A percentile compares a stretch with the other conserved stretches of the same genome.
Conservation (phyloP, 92 coral and sea anemone species). For the Palythoa grandis region DNA sequence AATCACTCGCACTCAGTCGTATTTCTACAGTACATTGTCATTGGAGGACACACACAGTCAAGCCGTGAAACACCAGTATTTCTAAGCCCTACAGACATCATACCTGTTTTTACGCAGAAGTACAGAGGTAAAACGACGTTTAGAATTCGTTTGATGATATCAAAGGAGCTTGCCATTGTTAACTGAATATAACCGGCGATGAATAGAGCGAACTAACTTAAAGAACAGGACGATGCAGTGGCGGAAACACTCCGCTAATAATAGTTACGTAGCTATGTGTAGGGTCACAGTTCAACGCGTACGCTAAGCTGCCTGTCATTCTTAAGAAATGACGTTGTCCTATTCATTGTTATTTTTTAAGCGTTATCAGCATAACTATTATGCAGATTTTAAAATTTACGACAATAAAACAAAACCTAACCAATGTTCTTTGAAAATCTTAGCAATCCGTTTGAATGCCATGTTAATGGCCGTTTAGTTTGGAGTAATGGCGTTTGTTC, state of each 20-base stretch:
- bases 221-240: not conserved
- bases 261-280: not conserved
- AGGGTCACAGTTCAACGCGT: not conserved
- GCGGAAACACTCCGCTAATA: not conserved
- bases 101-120: conserved; percentile 23
- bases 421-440: not conserved
- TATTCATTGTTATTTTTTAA: not conserved
- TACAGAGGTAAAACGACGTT: not conserved
- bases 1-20: not conserved
- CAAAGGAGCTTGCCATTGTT: not conserved
- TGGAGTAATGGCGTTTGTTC: not conserved
- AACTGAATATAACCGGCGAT: not conserved
- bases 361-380: not conserved
- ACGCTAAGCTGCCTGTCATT: not conserved
- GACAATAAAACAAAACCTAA: not conserved
- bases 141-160: not conserved
- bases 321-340: not conserved
- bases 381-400: not conserved
- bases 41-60: not conserved
- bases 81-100: not conserved
- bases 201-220: not conserved
- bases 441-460: not conserved
- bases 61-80: not conserved
- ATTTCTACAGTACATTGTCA: not conserved
- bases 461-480: not conserved